phyloP scores from a whole-genome alignment of 2,888 invertebrate genomes.

The Trissolcus brochymenae region DNA sequence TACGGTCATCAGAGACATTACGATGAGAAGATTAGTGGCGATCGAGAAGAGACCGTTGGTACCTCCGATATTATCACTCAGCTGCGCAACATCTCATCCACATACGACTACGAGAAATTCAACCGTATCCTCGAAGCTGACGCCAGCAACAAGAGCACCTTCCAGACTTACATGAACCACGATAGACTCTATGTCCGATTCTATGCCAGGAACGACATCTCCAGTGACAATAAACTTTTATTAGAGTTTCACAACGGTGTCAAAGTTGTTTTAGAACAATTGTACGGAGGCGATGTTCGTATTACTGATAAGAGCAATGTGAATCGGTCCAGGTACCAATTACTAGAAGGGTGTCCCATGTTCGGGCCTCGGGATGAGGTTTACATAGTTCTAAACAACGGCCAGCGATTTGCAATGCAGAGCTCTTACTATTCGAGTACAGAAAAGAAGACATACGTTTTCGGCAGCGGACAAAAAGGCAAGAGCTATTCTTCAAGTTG shows the following conservation, averaged over 20 bases:
- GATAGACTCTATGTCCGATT: slow-evolving; percentile 67
- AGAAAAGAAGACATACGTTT: slow-evolving; percentile 62
- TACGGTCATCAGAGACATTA: slow-evolving; percentile 28
- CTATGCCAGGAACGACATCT: slow-evolving; percentile 63
- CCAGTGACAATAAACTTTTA: slow-evolving; percentile 63
- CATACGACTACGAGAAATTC: slow-evolving; percentile 63
- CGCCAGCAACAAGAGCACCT: slow-evolving; percentile 59
- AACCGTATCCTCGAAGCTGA: slow-evolving; percentile 63
- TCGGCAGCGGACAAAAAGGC: slow-evolving; percentile 48
- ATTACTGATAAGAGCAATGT: slow-evolving; percentile 29
- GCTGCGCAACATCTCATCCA: slow-evolving; percentile 62
- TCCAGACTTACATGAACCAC: slow-evolving; percentile 60
- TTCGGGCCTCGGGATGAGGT: slow-evolving; percentile 62
- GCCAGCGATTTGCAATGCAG: slow-evolving; percentile 66
- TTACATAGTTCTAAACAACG: slow-evolving; percentile 67
- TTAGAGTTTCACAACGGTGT: slow-evolving; percentile 68
- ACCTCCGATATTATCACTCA: slow-evolving; percentile 60
- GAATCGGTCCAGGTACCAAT: slow-evolving; percentile 20
- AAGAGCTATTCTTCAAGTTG: slow-evolving; percentile 44
- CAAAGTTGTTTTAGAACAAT: slow-evolving; percentile 66
- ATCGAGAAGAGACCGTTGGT: slow-evolving; percentile 65
- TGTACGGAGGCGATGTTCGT: slow-evolving; percentile 62
- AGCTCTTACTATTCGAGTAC: slow-evolving; percentile 63
- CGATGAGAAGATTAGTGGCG: slow-evolving; percentile 62
- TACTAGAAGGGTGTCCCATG: slow-evolving; percentile 66